Evolutionary conservation across 53 echinoderm and acorn worm species (phyloP).

Genomic region (Echinarachnius parma): DNA sequence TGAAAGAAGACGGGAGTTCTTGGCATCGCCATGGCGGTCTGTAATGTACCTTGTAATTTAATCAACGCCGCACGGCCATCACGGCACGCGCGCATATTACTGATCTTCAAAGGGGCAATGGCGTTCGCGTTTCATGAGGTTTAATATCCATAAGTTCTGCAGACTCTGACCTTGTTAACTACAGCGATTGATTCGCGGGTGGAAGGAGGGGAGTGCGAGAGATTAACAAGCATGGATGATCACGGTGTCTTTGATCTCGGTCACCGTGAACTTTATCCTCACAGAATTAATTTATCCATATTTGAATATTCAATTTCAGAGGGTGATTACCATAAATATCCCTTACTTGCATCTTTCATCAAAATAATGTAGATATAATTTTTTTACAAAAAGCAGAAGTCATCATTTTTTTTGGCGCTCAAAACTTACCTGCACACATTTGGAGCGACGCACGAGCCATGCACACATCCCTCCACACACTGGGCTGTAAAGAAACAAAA

Average conservation of each 20-base stretch:
- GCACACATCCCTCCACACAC: slow-evolving; percentile 70
- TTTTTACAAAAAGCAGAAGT: no score
- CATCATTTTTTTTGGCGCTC: neutral
- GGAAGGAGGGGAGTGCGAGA: slow-evolving; percentile 14
- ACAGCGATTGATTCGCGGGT: slow-evolving; percentile 7
- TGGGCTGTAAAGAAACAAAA: slow-evolving; percentile 68
- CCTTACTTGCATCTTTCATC: no score
- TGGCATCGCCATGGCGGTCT: slow-evolving; percentile 11
- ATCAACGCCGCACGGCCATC: slow-evolving; percentile 27
- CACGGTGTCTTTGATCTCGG: no score
- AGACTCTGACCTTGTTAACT: slow-evolving; percentile 29
- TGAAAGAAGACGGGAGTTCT: slow-evolving; percentile 38
- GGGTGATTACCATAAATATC: no score
- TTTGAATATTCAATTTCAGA: no score
- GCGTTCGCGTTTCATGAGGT: slow-evolving; percentile 36
- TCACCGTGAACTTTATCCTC: no score
- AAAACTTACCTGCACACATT: slow-evolving; percentile 72
- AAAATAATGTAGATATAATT: no score
- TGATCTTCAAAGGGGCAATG: slow-evolving; percentile 26
- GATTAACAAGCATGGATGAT: no score
- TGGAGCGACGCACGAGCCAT: slow-evolving; percentile 70
- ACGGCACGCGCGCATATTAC: slow-evolving; percentile 19
- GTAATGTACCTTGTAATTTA: slow-evolving; percentile 39
- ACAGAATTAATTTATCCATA: no score
- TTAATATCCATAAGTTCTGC: slow-evolving; percentile 43